Evolutionary conservation across 2,113 vertebrate species (phyloP).

Genomic region (Oreotragus oreotragus): DNA sequence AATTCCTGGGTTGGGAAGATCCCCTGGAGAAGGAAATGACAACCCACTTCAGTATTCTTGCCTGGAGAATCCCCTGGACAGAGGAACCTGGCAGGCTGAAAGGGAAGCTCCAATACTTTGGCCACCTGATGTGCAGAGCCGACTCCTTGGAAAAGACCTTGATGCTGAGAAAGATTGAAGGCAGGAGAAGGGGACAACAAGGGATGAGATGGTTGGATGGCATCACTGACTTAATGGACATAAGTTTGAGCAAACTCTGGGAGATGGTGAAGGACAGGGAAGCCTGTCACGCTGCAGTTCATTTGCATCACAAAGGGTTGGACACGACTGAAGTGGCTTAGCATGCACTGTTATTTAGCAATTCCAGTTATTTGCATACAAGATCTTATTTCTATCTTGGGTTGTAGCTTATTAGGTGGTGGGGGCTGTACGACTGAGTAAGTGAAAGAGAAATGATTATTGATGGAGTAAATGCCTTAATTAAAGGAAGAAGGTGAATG

Average conservation of each 20-base stretch:
- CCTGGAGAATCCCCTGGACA: neutral
- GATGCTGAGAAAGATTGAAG: neutral
- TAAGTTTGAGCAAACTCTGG: neutral
- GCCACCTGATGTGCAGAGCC: neutral
- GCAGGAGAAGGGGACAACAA: neutral
- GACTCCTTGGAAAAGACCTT: neutral
- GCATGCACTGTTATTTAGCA: neutral
- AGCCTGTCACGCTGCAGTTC: accelerated
- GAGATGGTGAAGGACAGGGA: neutral
- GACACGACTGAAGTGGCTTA: neutral
- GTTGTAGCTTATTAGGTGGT: neutral
- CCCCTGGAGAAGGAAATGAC: neutral
- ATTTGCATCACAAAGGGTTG: neutral
- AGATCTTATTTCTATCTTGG: neutral
- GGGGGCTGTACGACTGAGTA: neutral
- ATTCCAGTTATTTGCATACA: neutral
- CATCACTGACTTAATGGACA: neutral
- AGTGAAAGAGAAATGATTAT: neutral
- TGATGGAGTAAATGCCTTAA: neutral
- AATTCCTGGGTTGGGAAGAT: neutral
- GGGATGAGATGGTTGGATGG: neutral
- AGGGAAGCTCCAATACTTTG: neutral
- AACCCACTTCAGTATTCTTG: neutral
- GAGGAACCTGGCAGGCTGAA: neutral
- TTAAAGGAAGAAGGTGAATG: neutral